These are phyloP conservation scores for Idaea aversata DNA, from an alignment of 2,888 invertebrate genomes.

Conservation along the genomic window DNA sequence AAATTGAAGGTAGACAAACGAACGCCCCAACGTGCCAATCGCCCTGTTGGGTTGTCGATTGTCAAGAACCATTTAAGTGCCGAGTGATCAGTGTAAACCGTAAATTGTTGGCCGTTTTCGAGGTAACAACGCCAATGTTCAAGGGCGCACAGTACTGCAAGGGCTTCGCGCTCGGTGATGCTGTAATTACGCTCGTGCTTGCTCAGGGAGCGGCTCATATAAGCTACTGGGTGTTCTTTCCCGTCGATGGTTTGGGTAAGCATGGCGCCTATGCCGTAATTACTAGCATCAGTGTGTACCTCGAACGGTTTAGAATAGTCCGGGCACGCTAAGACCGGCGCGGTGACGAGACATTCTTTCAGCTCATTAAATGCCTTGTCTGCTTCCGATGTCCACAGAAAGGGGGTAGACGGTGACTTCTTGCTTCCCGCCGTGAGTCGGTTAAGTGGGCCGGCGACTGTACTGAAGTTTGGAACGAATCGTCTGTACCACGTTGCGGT, in stretches of 20 bases:
- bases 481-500: conserved; percentile 32
- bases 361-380: too few species aligned
- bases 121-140: conserved; percentile 9
- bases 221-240: conserved; percentile 4
- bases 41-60: conserved; percentile 11
- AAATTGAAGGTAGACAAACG: conserved; percentile 9
- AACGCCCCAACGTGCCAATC: conserved; percentile 14
- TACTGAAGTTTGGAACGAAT: conserved; percentile 29
- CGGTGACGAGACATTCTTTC: too few species aligned
- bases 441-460: too few species aligned
- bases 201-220: conserved; percentile 2
- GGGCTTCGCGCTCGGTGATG: conserved; percentile 6
- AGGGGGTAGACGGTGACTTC: too few species aligned
- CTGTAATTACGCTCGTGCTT: conserved; percentile 4
- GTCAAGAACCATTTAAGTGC: conserved; percentile 15
- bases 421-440: too few species aligned
- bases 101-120: conserved; percentile 5
- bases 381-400: too few species aligned
- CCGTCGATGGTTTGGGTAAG: too few species aligned
- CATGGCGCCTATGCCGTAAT: too few species aligned
- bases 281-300: too few species aligned
- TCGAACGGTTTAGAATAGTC: too few species aligned
- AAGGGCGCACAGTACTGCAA: conserved; percentile 4
- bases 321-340: too few species aligned
- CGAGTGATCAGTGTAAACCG: conserved; percentile 7